Evolutionary conservation across 2,113 vertebrate species (phyloP).

Genomic region (Crotophaga sulcirostris): DNA sequence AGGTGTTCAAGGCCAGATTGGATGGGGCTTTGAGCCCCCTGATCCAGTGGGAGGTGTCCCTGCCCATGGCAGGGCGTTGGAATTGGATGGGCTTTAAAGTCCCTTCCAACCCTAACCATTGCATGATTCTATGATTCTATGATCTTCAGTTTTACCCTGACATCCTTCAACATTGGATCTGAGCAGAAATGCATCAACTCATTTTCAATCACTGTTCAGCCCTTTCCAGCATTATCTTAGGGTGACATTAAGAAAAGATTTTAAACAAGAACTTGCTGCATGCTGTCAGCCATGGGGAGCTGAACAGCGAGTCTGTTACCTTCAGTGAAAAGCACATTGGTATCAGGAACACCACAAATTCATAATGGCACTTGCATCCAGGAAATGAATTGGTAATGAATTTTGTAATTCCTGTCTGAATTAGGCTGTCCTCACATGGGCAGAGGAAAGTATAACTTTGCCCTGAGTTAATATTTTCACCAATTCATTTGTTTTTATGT

Average conservation of each 20-base stretch:
- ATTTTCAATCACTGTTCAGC: neutral
- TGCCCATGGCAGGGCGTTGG: no score
- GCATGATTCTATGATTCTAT: no score
- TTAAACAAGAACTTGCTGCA: neutral
- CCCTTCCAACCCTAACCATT: no score
- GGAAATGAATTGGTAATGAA: neutral
- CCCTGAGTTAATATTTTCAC: neutral
- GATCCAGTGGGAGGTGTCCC: no score
- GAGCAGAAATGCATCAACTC: neutral
- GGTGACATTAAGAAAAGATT: neutral
- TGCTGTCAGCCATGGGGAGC: neutral
- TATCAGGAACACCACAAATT: neutral
- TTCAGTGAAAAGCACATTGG: neutral
- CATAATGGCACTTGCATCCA: neutral
- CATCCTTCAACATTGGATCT: neutral
- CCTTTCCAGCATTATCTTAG: neutral
- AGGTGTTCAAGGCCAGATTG: no score
- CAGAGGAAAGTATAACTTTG: neutral
- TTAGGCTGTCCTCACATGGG: neutral
- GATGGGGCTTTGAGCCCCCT: no score
- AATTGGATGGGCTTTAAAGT: no score
- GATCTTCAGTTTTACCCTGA: neutral
- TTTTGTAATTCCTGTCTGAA: neutral
- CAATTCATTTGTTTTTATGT: neutral
- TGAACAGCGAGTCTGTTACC: neutral